phyloP scores from a whole-genome alignment of 2,797 vertebrate genomes.

The Morelia viridis region DNA sequence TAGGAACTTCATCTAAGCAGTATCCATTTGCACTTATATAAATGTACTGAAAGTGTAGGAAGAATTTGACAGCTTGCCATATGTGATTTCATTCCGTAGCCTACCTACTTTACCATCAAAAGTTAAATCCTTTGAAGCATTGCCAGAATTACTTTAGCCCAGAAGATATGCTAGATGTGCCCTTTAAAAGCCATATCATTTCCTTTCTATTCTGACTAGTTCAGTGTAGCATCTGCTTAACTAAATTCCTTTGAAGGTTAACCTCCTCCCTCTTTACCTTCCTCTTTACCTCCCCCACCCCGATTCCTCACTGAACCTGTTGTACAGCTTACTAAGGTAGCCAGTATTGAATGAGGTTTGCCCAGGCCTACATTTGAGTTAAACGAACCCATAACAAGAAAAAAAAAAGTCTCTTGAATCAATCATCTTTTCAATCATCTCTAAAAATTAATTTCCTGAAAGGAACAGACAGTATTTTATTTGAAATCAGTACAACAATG shows the following conservation, averaged over 20 bases:
- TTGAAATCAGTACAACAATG: constrained; percentile 49
- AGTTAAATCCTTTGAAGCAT: constrained; percentile 85
- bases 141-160: constrained; percentile 80
- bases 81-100: constrained; percentile 93
- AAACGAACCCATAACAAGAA: constrained; percentile 42
- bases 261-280: constrained; percentile 9
- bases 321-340: constrained; percentile 55
- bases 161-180: constrained; percentile 79
- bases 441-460: constrained; percentile 61
- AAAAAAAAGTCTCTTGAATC: constrained; percentile 49
- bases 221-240: constrained; percentile 81
- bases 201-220: constrained; percentile 79
- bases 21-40: constrained; percentile 95
- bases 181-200: constrained; percentile 82
- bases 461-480: constrained; percentile 59
- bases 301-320: constrained; percentile 45
- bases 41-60: constrained; percentile 88
- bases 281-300: constrained; percentile 33
- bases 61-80: constrained; percentile 89
- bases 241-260: constrained; percentile 82
- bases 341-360: constrained; percentile 59
- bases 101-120: constrained; percentile 85
- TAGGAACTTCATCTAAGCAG: constrained; percentile 74
- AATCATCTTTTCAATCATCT: constrained; percentile 39
- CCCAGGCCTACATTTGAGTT: constrained; percentile 49